These are phyloP conservation scores for Romanomermis culicivorax DNA, from an alignment of 2,888 invertebrate species.

Conservation along the genomic window DNA sequence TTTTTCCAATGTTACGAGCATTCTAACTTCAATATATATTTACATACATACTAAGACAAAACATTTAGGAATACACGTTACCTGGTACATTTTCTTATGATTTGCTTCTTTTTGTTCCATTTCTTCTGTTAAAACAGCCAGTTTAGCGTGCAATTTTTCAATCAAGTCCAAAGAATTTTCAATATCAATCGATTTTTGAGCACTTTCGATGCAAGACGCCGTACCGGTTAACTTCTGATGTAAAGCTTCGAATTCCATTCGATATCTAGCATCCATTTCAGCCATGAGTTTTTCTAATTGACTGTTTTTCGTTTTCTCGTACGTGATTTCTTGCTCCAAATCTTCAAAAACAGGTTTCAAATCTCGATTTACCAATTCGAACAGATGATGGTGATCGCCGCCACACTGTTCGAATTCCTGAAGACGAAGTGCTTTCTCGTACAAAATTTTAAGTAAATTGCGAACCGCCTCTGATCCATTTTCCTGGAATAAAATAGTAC, in stretches of 20 bases:
- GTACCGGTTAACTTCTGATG: no score
- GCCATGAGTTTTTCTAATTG: neutral
- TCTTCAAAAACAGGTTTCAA: neutral
- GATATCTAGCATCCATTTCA: neutral
- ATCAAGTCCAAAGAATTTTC: neutral
- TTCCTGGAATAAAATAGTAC: no score
- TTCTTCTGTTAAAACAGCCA: neutral
- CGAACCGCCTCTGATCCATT: no score
- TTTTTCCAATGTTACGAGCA: no score
- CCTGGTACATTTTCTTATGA: neutral
- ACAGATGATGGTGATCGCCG: no score
- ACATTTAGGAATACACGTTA: no score
- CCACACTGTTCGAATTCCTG: neutral
- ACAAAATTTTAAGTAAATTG: neutral
- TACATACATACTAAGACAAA: no score
- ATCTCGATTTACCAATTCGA: neutral
- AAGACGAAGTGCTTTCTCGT: neutral
- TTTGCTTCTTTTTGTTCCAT: neutral
- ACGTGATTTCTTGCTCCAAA: conserved; percentile 3
- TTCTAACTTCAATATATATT: no score
- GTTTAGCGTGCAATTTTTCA: neutral
- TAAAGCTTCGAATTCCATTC: neutral
- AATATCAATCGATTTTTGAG: neutral
- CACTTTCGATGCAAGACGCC: neutral
- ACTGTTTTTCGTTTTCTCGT: neutral